Percentiles rank a stretch among this genome's conserved stretches.
phyloP scores from a whole-genome alignment of 2,888 invertebrate species.

The Oscheius myriophilus region DNA sequence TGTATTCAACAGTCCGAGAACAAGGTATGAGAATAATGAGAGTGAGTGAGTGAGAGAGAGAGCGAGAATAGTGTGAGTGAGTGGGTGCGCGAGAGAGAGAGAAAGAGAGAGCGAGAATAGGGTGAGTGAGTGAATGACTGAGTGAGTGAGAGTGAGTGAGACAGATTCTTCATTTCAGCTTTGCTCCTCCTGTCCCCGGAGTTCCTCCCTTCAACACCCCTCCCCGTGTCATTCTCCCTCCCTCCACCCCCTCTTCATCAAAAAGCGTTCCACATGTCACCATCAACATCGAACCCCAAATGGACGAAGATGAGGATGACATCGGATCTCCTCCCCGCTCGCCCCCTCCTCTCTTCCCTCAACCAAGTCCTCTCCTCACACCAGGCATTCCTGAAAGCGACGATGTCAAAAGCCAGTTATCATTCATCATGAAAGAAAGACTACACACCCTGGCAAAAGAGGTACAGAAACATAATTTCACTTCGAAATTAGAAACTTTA shows the following conservation, averaged over 20 bases:
- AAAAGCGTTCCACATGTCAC: too few species aligned
- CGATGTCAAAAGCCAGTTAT: conserved; percentile 49
- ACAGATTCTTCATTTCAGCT: too few species aligned
- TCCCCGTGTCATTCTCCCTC: not conserved
- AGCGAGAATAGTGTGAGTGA: too few species aligned
- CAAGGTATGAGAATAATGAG: not conserved
- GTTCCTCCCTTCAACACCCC: too few species aligned
- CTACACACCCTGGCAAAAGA: conserved; percentile 59
- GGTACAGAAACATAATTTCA: conserved; percentile 6
- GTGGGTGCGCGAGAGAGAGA: too few species aligned
- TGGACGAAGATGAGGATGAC: conserved; percentile 12
- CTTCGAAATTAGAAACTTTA: not conserved
- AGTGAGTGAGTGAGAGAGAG: too few species aligned
- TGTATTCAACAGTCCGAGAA: conserved; percentile 17
- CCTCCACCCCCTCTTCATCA: too few species aligned
- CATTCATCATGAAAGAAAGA: conserved; percentile 62
- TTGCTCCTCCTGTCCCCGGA: too few species aligned
- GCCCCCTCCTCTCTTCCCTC: conserved; percentile 4
- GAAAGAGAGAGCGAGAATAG: too few species aligned
- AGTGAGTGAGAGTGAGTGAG: too few species aligned
- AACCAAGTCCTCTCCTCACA: not conserved
- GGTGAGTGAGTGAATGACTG: too few species aligned
- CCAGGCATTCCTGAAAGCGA: conserved; percentile 29
- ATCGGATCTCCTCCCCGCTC: conserved; percentile 2
- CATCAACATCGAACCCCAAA: not conserved